These are phyloP conservation scores for Marmota flaviventris DNA, from an alignment of 2,113 vertebrate species.

Conservation along the genomic window DNA sequence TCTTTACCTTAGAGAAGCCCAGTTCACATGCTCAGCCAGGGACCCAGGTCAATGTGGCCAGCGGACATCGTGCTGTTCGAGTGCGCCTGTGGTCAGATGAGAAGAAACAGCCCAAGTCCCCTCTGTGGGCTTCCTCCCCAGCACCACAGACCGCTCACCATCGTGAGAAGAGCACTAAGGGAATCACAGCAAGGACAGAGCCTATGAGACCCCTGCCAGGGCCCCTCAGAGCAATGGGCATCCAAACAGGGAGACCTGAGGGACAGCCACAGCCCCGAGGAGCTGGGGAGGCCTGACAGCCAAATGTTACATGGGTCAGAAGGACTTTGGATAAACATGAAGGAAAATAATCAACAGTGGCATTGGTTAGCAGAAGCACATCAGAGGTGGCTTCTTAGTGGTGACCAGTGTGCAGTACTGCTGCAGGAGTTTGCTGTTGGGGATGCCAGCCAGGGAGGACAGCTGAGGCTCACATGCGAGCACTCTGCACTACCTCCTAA, in stretches of 20 bases:
- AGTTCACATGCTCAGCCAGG: neutral
- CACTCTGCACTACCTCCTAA: no score
- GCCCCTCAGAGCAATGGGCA: neutral
- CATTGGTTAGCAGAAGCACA: no score
- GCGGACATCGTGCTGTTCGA: rapidly evolving
- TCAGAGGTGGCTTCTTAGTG: no score
- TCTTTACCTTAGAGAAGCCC: no score
- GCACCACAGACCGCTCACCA: neutral
- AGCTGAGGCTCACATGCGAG: no score
- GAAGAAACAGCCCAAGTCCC: no score
- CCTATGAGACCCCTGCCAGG: no score
- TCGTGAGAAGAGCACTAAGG: no score
- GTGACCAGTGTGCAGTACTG: rapidly evolving
- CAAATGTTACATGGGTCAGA: neutral
- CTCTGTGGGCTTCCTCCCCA: neutral
- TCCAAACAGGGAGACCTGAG: neutral
- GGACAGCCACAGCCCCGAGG: neutral
- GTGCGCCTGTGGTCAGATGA: rapidly evolving
- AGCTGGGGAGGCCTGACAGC: neutral
- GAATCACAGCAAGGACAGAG: neutral
- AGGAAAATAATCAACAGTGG: neutral
- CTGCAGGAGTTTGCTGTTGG: no score
- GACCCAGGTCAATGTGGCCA: neutral
- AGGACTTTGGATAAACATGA: no score
- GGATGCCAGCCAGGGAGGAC: neutral